Evolutionary conservation across 2,888 invertebrate genomes (phyloP), one percentile per base, ranked within the genome.

Genomic region (Automeris io): DNA sequence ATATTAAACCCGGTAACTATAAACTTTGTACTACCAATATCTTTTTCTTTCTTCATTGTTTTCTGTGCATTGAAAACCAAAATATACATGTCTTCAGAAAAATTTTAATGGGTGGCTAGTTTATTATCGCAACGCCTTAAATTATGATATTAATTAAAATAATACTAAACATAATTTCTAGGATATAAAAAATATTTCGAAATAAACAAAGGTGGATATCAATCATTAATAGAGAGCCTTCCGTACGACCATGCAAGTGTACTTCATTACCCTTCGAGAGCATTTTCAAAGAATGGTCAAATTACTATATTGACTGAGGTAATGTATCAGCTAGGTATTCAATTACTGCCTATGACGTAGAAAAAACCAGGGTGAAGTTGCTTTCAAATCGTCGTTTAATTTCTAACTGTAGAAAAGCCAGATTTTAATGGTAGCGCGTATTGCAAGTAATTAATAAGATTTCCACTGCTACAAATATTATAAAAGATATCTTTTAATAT

Each of bases 181-280:
- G 92, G 91, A 9, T 91, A 91, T 44, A 87, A 87, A 56, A 88
- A 87, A 43, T 94, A 92, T 69, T 94, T 94, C 57, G 88, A 91
- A 36, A 36, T 57, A 1, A 57, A 60, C 3, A 11, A 40, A 40
- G 18, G 18, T 1, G 40, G 33, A 2, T 31, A 48, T 1, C 49
- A 52, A 1, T 61, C 69, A 8, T 41, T 46, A 0, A 35, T 75
- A 1, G 52, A 57, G 9, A 59, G 45, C 13, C 50, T 85, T 2
- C 72, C 77, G 0, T 95, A 95, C 57, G 94, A 95, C 66, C 93
- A 91, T 58, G 81, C 88, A 5, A 94, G 94, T 47, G 91, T 95
- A 0, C 90, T 94, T 85, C 94, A 95, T 65, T 95, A 95, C 61
- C 93, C 94, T 0, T 73, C 88, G 0, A 88, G 89, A 39, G 93